A percentile compares a stretch with the other conserved stretches of the same genome.
Conservation (phyloP, 2,113 vertebrate species). For the Progne subis region DNA sequence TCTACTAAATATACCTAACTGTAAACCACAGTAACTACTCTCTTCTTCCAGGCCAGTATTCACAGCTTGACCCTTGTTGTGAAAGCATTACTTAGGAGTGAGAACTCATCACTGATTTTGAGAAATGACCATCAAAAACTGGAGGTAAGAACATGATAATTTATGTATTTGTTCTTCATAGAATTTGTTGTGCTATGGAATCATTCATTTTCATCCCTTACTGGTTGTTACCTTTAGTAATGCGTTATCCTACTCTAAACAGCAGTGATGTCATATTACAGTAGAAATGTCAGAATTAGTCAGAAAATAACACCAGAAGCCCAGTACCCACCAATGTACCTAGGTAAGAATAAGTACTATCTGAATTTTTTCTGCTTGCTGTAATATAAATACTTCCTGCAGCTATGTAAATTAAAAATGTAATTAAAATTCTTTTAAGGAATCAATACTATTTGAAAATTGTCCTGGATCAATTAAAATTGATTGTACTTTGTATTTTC, state of each 20-base stretch:
- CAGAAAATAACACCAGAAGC: background rate
- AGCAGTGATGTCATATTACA: background rate
- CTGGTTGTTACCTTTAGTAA: background rate
- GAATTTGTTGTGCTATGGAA: background rate
- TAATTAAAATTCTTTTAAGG: background rate
- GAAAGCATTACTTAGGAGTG: conserved; percentile 78
- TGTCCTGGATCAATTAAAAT: background rate
- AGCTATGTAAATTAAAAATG: background rate
- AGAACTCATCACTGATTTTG: conserved; percentile 78
- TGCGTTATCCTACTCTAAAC: background rate
- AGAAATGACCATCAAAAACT: conserved; percentile 72
- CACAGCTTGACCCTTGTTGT: conserved; percentile 81
- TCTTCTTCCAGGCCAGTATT: conserved; percentile 82
- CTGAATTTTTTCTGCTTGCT: background rate
- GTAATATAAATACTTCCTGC: background rate
- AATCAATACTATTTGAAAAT: background rate
- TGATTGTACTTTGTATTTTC: background rate
- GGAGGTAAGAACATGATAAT: conserved; percentile 75
- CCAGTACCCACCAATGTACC: background rate
- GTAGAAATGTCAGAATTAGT: background rate
- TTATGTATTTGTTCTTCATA: background rate
- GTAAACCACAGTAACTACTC: background rate
- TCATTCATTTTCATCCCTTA: background rate
- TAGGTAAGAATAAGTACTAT: background rate
- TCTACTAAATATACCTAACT: background rate